Conservation (phyloP, 2,797 vertebrate genomes). For the Aratinga solstitialis region DNA sequence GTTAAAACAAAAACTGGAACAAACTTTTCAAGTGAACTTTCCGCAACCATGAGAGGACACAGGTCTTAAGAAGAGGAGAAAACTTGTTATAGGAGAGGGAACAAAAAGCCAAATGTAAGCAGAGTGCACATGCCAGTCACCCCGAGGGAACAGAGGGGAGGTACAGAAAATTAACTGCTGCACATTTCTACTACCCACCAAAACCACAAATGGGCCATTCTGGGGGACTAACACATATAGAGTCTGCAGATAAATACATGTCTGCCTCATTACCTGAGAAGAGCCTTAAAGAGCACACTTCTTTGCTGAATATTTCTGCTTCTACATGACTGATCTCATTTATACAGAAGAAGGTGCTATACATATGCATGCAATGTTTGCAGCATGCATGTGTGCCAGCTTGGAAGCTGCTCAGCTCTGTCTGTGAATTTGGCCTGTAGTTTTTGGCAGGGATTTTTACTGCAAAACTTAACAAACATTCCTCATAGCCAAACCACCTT, state of each 20-base stretch:
- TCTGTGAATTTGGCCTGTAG: background rate
- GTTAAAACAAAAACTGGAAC: constrained; percentile 35
- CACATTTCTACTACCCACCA: constrained; percentile 18
- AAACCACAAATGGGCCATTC: background rate
- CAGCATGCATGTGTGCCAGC: background rate
- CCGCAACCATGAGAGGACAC: background rate
- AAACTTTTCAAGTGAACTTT: constrained; percentile 26
- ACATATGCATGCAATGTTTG: background rate
- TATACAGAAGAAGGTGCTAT: background rate
- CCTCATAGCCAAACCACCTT: constrained; percentile 28
- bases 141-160: constrained; percentile 5
- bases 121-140: background rate
- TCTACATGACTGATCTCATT: background rate
- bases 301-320: background rate
- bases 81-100: background rate
- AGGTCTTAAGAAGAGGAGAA: constrained; percentile 8
- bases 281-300: background rate
- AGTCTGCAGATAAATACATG: constrained; percentile 5
- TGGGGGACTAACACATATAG: background rate
- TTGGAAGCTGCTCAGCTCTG: background rate
- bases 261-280: constrained; percentile 24
- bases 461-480: constrained; percentile 21
- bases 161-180: constrained; percentile 5
- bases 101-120: constrained; percentile 41
- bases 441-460: constrained; percentile 30